Conservation (phyloP, 2,113 vertebrate genomes). For the Puma concolor region DNA sequence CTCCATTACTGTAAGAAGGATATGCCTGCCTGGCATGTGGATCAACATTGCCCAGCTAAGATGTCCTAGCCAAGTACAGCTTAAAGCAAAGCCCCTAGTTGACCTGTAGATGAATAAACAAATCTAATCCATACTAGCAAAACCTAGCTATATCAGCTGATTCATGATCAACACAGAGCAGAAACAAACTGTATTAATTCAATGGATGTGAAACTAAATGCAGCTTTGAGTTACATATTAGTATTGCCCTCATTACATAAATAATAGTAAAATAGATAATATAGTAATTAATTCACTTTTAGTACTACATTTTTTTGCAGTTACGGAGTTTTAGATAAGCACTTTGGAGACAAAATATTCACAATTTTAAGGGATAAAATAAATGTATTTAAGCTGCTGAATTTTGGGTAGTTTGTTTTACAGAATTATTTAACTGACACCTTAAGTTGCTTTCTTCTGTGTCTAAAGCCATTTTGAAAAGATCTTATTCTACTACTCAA, state of each 20-base stretch:
- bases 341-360: not conserved
- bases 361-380: not conserved
- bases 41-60: accelerated
- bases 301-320: not conserved
- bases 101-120: not conserved
- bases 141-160: not conserved
- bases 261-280: not conserved
- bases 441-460: not conserved
- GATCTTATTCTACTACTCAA: not conserved
- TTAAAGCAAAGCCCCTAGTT: not conserved
- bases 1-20: not conserved
- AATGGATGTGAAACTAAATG: not conserved
- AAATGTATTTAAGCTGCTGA: not conserved
- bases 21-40: too few species aligned
- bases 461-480: not conserved
- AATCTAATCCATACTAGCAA: not conserved
- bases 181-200: not conserved
- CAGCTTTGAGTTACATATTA: not conserved
- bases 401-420: not conserved
- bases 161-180: not conserved
- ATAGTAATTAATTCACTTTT: not conserved
- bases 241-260: not conserved
- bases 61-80: not conserved
- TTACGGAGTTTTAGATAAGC: not conserved
- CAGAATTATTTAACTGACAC: not conserved